These are phyloP conservation scores for Phocoena sinus DNA, from an alignment of 2,113 vertebrate species.

Conservation along the genomic window DNA sequence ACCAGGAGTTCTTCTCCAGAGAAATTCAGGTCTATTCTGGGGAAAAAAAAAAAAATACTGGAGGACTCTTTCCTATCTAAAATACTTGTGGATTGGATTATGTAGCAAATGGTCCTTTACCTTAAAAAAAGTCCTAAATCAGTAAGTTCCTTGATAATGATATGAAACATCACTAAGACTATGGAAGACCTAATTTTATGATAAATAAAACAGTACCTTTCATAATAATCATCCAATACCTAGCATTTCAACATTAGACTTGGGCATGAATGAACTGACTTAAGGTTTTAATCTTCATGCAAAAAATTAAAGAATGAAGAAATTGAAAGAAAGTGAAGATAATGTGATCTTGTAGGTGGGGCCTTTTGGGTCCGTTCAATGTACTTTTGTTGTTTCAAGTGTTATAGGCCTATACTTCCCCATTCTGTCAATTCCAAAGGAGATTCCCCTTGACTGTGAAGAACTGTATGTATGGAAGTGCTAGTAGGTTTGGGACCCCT, in stretches of 20 bases:
- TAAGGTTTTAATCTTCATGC: not conserved
- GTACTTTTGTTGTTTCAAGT: not conserved
- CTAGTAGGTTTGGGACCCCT: not conserved
- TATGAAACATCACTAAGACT: not conserved
- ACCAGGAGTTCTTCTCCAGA: not conserved
- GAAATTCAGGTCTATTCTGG: not conserved
- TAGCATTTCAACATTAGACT: not conserved
- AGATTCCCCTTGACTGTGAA: not conserved
- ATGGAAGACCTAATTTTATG: not conserved
- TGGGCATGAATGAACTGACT: not conserved
- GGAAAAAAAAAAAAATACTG: not conserved
- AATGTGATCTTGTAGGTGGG: not conserved
- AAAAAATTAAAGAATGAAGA: not conserved
- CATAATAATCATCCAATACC: not conserved
- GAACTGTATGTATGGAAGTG: not conserved
- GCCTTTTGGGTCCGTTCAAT: not conserved
- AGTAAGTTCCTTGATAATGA: not conserved
- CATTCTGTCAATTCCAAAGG: not conserved
- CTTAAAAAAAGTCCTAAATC: not conserved
- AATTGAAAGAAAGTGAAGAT: not conserved
- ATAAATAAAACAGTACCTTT: not conserved
- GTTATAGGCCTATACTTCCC: not conserved
- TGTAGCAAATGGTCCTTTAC: not conserved
- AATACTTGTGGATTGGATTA: not conserved
- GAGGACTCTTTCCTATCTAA: not conserved